Evolutionary conservation across 2,888 invertebrate species (phyloP), one percentile per base, ranked within the genome.

Genomic region (Pycnomerus fuliginosus): DNA sequence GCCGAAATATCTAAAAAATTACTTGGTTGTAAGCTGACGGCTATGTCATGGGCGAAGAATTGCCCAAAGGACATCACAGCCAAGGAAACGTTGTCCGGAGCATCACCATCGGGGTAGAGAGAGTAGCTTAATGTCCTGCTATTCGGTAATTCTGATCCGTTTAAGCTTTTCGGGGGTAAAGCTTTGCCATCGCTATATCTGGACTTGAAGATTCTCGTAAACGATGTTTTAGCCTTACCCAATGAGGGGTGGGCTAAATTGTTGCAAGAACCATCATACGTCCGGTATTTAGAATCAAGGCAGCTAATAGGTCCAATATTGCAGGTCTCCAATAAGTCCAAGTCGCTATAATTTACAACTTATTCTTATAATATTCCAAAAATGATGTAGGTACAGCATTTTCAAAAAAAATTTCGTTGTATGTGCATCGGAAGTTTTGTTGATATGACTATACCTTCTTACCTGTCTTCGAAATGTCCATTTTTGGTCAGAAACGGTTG

Each of bases 41-140:
- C 51, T 17, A 68, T 52, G 44, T 71, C 72, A 42, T 72, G 71
- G 16, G 66, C 62, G 8, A 71, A 39, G 23, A 70, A 58, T 47
- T 72, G 71, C 5, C 70, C 71, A 57, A 63, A 70, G 41, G 62
- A 61, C 63, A 69, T 66, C 2, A 60, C 44, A n/a, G 60, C 43
- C 24, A 65, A 38, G 3, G 64, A 45, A 8, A 47, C 22, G 2
- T 14, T 30, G 35, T 61, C 61, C 17, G 45, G 38, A 1, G 36
- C 23, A 13, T 55, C 37, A 14, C 49, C 43, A 12, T 58, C 60
- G 0, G 53, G 46, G 33, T 56, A 60, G 7, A 68, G 27, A 2
- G 39, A 31, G 5, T 46, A 45, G 16, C 62, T 60, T 2, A 67
- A 34, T n/a, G 46, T 16, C 23, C 66, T 40, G 3, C 62, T 51